Evolutionary conservation across 1,140 invertebrate genomes (phyloP), one percentile per base, ranked within the genome.

Genomic region (Pseudobourletiella spinata): DNA sequence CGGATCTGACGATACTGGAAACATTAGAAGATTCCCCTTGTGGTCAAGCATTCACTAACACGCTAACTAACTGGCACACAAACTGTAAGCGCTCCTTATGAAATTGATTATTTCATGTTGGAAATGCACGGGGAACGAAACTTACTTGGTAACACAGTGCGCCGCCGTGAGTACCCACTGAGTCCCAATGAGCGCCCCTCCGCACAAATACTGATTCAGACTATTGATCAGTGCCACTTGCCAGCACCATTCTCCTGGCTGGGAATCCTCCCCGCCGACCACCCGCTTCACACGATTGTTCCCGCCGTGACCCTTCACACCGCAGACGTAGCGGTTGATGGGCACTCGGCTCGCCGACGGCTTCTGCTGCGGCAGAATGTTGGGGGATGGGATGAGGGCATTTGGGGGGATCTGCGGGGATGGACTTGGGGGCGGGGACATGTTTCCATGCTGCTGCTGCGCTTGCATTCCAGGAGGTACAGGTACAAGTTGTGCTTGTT

Each of bases 61-160:
- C n/a, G n/a, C n/a, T n/a, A n/a, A n/a, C n/a, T n/a, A n/a, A n/a
- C n/a, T n/a, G n/a, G n/a, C n/a, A n/a, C n/a, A n/a, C n/a, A n/a
- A n/a, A n/a, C n/a, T n/a, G n/a, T n/a, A n/a, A n/a, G n/a, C n/a
- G n/a, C n/a, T n/a, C n/a, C n/a, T n/a, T n/a, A n/a, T n/a, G n/a
- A n/a, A n/a, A n/a, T n/a, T n/a, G n/a, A n/a, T n/a, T n/a, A n/a
- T n/a, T n/a, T n/a, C n/a, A n/a, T n/a, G n/a, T n/a, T n/a, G n/a
- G n/a, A n/a, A n/a, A n/a, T n/a, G n/a, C n/a, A n/a, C n/a, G n/a
- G n/a, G n/a, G n/a, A n/a, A n/a, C n/a, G n/a, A n/a, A 11, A 81
- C 82, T 82, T 79, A 94, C 91, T 91, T 93, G 55, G 89, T 92
- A 29, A 96, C 91, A 74, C 94, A 98, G 74, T 98, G 93, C 16